Conservation (phyloP, 1,140 invertebrate genomes). For the Psilanteris sp. region DNA sequence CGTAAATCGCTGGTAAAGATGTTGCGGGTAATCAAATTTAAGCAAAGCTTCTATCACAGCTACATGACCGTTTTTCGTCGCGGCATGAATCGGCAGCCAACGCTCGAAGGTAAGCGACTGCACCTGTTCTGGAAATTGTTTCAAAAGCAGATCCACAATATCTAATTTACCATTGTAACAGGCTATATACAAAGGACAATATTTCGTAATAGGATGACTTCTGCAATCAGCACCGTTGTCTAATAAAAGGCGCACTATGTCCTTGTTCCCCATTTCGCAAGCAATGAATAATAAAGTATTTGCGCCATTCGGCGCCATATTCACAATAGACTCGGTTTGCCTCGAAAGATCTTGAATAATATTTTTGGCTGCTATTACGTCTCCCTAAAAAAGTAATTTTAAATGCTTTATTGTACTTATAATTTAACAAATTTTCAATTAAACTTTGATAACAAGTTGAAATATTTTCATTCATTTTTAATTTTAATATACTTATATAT, state of each 20-base stretch:
- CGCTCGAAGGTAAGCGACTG: slow-evolving; percentile 92
- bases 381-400: slow-evolving; percentile 79
- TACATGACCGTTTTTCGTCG: slow-evolving; percentile 92
- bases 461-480: no score
- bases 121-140: slow-evolving; percentile 84
- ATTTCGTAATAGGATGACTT: slow-evolving; percentile 92
- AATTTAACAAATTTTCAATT: no score
- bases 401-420: no score
- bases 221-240: slow-evolving; percentile 91
- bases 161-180: slow-evolving; percentile 91
- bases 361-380: slow-evolving; percentile 82
- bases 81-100: slow-evolving; percentile 95
- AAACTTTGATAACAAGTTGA: no score
- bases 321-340: slow-evolving; percentile 87
- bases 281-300: slow-evolving; percentile 92
- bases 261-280: slow-evolving; percentile 89
- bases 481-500: no score
- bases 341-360: slow-evolving; percentile 84
- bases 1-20: slow-evolving; percentile 81
- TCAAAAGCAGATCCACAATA: slow-evolving; percentile 89
- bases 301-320: slow-evolving; percentile 91
- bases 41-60: slow-evolving; percentile 88
- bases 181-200: slow-evolving; percentile 95
- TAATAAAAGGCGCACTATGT: slow-evolving; percentile 89
- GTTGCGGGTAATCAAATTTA: slow-evolving; percentile 89